Conservation (phyloP, 2,797 vertebrate genomes). For the Salmo trutta region DNA sequence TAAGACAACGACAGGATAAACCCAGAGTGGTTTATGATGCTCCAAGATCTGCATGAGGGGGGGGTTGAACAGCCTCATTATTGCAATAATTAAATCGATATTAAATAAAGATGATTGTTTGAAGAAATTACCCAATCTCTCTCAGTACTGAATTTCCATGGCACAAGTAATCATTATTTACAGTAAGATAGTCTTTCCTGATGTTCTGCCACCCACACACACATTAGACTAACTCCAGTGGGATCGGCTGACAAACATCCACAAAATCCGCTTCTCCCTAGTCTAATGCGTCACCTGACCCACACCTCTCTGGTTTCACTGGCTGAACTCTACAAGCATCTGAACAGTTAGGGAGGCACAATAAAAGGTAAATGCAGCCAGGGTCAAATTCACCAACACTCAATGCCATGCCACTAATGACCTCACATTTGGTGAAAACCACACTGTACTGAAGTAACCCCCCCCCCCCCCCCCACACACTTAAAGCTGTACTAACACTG, state of each 20-base stretch:
- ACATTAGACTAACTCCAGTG: slow-evolving; percentile 25
- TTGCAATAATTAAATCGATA: too few species aligned
- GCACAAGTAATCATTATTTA: slow-evolving; percentile 3
- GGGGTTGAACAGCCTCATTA: too few species aligned
- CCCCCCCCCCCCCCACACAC: not conserved
- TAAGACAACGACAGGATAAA: too few species aligned
- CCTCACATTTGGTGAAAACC: slow-evolving; percentile 14
- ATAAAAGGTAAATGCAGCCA: not conserved
- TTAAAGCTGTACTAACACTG: not conserved
- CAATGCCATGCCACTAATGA: not conserved
- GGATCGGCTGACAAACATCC: slow-evolving; percentile 35
- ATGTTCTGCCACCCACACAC: slow-evolving; percentile 31
- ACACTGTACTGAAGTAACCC: not conserved
- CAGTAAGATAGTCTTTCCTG: slow-evolving; percentile 11
- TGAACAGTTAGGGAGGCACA: slow-evolving; percentile 9
- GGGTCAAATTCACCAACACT: slow-evolving; percentile 11
- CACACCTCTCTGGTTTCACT: slow-evolving; percentile 44
- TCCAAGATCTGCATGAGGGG: too few species aligned
- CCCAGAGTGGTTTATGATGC: too few species aligned
- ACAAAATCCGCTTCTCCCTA: slow-evolving; percentile 32
- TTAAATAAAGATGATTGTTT: too few species aligned
- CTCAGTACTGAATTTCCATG: too few species aligned
- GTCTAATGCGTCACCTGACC: slow-evolving; percentile 28
- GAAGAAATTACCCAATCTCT: too few species aligned
- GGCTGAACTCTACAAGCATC: slow-evolving; percentile 21